Percentiles rank a stretch among this genome's conserved stretches.
Evolutionary conservation across 2,113 vertebrate species (phyloP).

Genomic region (Corythaeola cristata): DNA sequence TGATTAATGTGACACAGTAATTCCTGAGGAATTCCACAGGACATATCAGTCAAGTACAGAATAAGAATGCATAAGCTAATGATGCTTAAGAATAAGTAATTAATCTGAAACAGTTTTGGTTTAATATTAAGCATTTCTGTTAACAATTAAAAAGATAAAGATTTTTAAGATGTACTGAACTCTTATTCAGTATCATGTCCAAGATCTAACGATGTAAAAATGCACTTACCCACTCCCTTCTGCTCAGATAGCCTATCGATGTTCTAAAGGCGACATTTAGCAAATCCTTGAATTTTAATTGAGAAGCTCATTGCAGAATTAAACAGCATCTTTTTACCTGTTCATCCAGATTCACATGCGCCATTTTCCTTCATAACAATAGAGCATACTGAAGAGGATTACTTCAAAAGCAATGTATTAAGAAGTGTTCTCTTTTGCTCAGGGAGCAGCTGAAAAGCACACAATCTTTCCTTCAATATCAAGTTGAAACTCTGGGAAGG

Average conservation of each 20-base stretch:
- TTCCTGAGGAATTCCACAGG: not conserved
- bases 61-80: not conserved
- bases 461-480: not conserved
- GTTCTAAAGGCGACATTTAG: not conserved
- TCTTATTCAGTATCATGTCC: not conserved
- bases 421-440: not conserved
- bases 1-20: not conserved
- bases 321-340: not conserved
- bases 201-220: not conserved
- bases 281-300: not conserved
- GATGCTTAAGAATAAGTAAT: not conserved
- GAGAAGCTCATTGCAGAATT: not conserved
- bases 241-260: not conserved
- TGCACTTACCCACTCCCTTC: not conserved
- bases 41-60: not conserved
- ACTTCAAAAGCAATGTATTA: not conserved
- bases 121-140: not conserved
- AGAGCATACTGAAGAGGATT: not conserved
- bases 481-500: not conserved
- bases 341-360: not conserved
- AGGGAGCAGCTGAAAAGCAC: not conserved
- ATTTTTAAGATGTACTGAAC: not conserved
- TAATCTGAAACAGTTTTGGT: not conserved
- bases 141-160: not conserved
- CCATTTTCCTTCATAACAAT: not conserved